Evolutionary conservation across 64 coral and sea anemone species (phyloP), one percentile per base, ranked within the genome.

Genomic region (Porites lutea): DNA sequence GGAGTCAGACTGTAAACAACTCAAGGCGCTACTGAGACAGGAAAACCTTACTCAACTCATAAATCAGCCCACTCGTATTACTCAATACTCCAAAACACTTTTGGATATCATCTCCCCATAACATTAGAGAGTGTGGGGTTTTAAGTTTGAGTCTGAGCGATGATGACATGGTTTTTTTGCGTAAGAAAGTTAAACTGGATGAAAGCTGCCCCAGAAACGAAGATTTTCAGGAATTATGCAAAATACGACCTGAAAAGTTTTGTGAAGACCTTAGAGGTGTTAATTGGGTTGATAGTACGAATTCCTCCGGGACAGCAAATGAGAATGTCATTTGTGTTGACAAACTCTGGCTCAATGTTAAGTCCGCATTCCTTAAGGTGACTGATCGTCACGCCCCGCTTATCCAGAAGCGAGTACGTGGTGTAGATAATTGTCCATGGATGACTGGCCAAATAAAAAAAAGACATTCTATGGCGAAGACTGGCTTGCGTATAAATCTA

Each of bases 341-440:
- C 9, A 20, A 74, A 4, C 19, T 57, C 0, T 88, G 86, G 86
- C 2, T 13, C 0, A 8, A 73, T 59, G 75, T 91, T 47, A 71
- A 82, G 15, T n/a, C 48, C 6, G 15, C 19, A 3, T 91, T 91
- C 70, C 51, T 82, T 19, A 13, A 15, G 2, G 59, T 81, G 3
- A 77, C 90, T 77, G 90, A 92, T 74, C 13, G 55, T 19, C 90
- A 92, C 59, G 71, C 90, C 4, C 74, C 74, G 5, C 23, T 89
- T n/a, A 89, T 89, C 21, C 88, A 90, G 21, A 79, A 79, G 20
- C 74, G 75, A 23, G 62, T 90, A 7, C 75, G 75, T 15, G 88
- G 88, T 52, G 16, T 90, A 8, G 75, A 90, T 6, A 90, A 79
- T 15, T 80, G 88, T 70, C 27, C 27, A 37, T 37, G 27, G 27